Conservation (phyloP, 2,113 vertebrate species). For the Chloebia gouldiae region DNA sequence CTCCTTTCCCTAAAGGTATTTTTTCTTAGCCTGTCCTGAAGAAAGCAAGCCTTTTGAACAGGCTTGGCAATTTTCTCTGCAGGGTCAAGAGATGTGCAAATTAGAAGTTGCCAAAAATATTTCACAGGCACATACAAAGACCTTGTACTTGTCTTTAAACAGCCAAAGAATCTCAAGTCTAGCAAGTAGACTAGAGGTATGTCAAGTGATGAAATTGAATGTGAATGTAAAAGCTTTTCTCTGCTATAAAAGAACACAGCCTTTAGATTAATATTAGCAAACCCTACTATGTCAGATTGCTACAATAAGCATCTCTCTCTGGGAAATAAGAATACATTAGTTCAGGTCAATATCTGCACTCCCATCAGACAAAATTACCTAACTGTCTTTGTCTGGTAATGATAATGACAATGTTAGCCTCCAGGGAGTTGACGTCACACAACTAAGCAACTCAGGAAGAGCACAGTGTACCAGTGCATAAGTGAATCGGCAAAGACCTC, state of each 20-base stretch:
- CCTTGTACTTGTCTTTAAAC: conserved; percentile 37
- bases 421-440: conserved; percentile 45
- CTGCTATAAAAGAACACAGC: conserved; percentile 14
- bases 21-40: not conserved
- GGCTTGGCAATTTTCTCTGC: conserved; percentile 1
- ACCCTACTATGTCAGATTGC: conserved; percentile 13
- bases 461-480: not conserved
- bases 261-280: conserved; percentile 45
- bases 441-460: conserved; percentile 5
- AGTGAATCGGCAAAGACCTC: not conserved
- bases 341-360: conserved; percentile 63
- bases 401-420: conserved; percentile 47
- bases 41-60: not conserved
- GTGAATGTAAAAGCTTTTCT: conserved; percentile 39
- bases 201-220: conserved; percentile 36
- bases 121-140: not conserved
- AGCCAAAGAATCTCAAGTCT: conserved; percentile 20
- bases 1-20: conserved; percentile 3
- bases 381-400: conserved; percentile 63
- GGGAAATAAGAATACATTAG: conserved; percentile 60
- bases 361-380: conserved; percentile 56
- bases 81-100: conserved; percentile 38
- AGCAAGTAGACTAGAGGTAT: not conserved
- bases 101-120: conserved; percentile 45
- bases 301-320: conserved; percentile 56